A percentile compares a stretch with the other conserved stretches of the same genome.
Evolutionary conservation across 2,888 invertebrate species (phyloP).

Genomic region (Scaptomyza caliginosa): DNA sequence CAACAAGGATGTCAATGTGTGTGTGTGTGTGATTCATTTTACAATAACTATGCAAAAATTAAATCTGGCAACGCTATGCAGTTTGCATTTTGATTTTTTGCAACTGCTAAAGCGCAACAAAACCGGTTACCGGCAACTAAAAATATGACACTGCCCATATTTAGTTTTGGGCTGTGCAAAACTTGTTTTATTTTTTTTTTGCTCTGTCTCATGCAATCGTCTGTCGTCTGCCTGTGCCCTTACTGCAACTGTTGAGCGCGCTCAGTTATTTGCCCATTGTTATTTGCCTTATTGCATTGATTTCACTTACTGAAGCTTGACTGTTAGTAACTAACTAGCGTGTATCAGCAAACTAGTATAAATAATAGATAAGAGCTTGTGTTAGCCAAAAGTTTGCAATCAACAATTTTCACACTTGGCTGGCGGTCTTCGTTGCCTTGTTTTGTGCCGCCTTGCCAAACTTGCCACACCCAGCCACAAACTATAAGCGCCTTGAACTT

Average conservation of each 20-base stretch:
- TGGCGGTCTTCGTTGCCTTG: slow-evolving; percentile 33
- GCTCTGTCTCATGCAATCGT: too few species aligned
- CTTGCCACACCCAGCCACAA: slow-evolving; percentile 5
- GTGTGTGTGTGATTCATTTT: not conserved
- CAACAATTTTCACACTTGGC: slow-evolving; percentile 38
- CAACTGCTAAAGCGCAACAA: slow-evolving; percentile 50
- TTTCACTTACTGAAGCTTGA: not conserved
- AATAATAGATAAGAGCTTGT: slow-evolving; percentile 18
- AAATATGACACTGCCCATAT: slow-evolving; percentile 22
- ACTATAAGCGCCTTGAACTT: slow-evolving; percentile 54
- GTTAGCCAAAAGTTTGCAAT: slow-evolving; percentile 30
- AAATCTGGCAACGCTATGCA: slow-evolving; percentile 45
- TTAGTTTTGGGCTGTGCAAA: slow-evolving; percentile 27
- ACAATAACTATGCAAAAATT: slow-evolving; percentile 5
- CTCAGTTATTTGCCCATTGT: too few species aligned
- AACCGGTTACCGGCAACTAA: slow-evolving; percentile 74
- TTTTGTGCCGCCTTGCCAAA: not conserved
- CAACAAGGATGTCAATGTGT: slow-evolving; percentile 21
- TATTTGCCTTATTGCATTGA: not conserved
- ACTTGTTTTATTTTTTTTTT: slow-evolving; percentile 31
- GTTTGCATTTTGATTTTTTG: slow-evolving; percentile 32
- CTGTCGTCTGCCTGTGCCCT: slow-evolving; percentile 5
- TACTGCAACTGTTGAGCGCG: slow-evolving; percentile 13
- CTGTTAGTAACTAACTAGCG: slow-evolving; percentile 13
- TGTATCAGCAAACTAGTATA: slow-evolving; percentile 14